Evolutionary conservation across 2,113 vertebrate species (phyloP).

Genomic region (Zootoca vivipara): DNA sequence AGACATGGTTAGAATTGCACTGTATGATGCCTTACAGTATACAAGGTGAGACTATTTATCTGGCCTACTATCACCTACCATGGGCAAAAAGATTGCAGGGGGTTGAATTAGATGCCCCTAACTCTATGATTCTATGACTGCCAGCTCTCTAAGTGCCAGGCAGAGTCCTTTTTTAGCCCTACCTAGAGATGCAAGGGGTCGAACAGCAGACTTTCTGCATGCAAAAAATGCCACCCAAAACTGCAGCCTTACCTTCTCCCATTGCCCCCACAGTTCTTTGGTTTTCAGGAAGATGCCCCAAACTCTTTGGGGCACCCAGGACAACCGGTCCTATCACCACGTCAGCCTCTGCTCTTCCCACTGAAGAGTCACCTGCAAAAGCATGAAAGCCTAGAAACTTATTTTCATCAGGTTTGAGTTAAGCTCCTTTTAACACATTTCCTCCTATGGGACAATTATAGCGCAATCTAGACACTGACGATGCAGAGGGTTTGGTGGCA

Average conservation of each 20-base stretch:
- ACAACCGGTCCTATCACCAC: constrained; percentile 52
- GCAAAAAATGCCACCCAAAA: background rate
- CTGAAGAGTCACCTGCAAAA: constrained; percentile 25
- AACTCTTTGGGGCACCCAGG: accelerated
- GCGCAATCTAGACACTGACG: background rate
- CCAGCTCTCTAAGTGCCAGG: background rate
- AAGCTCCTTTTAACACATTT: too few species aligned
- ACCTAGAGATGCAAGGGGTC: accelerated
- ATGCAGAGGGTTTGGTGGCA: background rate
- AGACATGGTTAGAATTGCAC: too few species aligned
- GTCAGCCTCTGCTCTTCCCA: constrained; percentile 21
- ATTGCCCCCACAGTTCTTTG: background rate
- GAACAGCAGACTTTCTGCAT: background rate
- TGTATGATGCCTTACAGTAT: too few species aligned
- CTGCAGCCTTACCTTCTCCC: accelerated
- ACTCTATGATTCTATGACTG: too few species aligned
- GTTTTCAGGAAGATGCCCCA: accelerated
- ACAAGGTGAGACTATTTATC: too few species aligned
- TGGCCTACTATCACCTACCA: too few species aligned
- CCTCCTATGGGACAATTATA: background rate
- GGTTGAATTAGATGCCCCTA: too few species aligned
- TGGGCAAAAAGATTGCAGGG: too few species aligned
- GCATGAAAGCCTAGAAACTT: background rate
- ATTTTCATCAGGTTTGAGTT: background rate
- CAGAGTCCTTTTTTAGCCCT: background rate